Percentiles rank a stretch among this genome's conserved stretches.
phyloP scores from a whole-genome alignment of 2,888 invertebrate genomes.

The Sepiola atlantica region DNA sequence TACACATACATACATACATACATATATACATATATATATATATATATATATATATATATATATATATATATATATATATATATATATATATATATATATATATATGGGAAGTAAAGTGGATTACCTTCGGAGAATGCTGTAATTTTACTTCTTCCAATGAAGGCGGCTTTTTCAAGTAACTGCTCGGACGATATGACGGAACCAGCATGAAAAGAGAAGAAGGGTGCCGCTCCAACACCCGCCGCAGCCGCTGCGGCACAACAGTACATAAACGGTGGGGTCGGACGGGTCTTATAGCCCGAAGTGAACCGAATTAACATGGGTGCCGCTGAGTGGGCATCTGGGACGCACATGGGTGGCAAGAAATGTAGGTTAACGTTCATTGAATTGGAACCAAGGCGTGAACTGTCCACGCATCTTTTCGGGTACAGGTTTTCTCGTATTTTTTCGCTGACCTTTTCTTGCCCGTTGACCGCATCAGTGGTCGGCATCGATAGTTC shows the following conservation, averaged over 20 bases:
- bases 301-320: slow-evolving; percentile 5
- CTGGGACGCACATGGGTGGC: neutral
- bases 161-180: neutral
- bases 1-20: too few relatives aligned
- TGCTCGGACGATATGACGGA: neutral
- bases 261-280: neutral
- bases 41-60: too few relatives aligned
- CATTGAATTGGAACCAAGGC: neutral
- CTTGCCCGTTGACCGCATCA: slow-evolving; percentile 3
- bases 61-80: too few relatives aligned
- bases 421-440: neutral
- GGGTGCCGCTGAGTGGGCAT: neutral
- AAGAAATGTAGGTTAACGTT: neutral
- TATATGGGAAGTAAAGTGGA: neutral
- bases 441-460: neutral
- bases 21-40: too few relatives aligned
- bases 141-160: neutral
- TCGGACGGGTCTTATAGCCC: neutral
- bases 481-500: neutral
- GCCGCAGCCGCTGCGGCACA: slow-evolving; percentile 19
- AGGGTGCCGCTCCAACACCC: neutral
- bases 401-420: neutral
- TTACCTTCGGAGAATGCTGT: neutral
- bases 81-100: neutral
- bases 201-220: neutral